Base-by-base conservation (phyloP, 2,888 invertebrate genomes). In the Thera britannica region DNA sequence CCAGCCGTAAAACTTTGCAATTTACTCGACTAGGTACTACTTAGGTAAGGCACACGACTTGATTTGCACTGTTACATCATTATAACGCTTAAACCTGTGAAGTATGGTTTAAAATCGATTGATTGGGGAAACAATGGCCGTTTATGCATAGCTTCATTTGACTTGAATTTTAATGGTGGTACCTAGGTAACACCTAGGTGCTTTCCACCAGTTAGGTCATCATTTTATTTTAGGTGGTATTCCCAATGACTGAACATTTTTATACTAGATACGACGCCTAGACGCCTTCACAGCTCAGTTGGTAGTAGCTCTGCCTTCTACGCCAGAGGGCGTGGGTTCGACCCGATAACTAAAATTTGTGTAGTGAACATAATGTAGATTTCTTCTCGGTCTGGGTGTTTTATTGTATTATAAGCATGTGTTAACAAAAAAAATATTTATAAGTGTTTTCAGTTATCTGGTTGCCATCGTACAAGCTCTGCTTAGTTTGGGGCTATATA, bases 111-210 rank as follows among this genome's bases (percentile, higher is more conserved):
- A 59, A 12, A 55, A 59, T 70, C 58, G 52, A 51, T 54, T 65
- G 62, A 48, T 54, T 60, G 46, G 3, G 11, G 55, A 71, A 64
- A 66, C 64, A 64, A 68, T 66, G 38, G 65, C 9, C 44, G 1
- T 23, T 54, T 48, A 62, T 68, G 70, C 64, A 63, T 38, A 52
- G 62, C 49, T 52, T 56, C 44, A 64, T 65, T 59, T 66, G 72
- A 34, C 36, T 68, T 63, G 71, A 74, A 74, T 74, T 71, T 61
- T 65, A 74, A 74, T 72, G 65, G 57, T 57, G 66, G 52, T 54
- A 64, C 66, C 59, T 64, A 11, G 35, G n/a, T 51, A 12, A 2
- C n/a, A 49, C 49, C 7, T 72, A 67, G 65, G 69, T 71, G 65
- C 71, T 62, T 59, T 56, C 46, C 52, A 55, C 11, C 51, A 46